These are phyloP conservation scores for Struthio camelus DNA, from an alignment of 2,113 vertebrate species.

Conservation along the genomic window DNA sequence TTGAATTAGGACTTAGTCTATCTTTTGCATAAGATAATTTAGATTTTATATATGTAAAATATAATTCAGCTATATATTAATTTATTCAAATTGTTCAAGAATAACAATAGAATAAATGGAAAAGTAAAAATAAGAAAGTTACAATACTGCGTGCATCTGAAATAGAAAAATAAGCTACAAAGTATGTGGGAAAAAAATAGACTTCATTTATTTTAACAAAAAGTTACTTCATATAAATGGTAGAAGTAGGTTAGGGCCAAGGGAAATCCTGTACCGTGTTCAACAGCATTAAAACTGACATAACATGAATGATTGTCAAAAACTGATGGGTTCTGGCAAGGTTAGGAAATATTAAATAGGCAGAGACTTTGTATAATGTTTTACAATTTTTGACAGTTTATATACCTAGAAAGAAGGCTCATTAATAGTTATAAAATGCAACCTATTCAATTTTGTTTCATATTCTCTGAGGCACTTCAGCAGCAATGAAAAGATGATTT, in stretches of 20 bases:
- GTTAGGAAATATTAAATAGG: slow-evolving; percentile 38
- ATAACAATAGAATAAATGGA: neutral
- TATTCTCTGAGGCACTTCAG: slow-evolving; percentile 24
- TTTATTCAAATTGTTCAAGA: neutral
- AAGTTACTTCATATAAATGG: slow-evolving; percentile 22
- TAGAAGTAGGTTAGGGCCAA: slow-evolving; percentile 16
- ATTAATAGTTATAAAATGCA: slow-evolving; percentile 35
- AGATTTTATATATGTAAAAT: neutral
- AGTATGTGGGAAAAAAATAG: neutral
- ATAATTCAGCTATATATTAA: neutral
- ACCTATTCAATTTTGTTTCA: slow-evolving; percentile 33
- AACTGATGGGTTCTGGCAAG: slow-evolving; percentile 7
- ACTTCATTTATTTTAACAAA: neutral
- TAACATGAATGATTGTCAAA: slow-evolving; percentile 47
- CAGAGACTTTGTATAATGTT: slow-evolving; percentile 7
- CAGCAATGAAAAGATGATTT: slow-evolving; percentile 52
- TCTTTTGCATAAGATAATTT: neutral
- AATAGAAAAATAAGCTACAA: neutral
- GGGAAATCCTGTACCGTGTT: slow-evolving; percentile 16
- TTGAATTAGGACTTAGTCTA: neutral
- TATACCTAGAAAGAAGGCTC: slow-evolving; percentile 13
- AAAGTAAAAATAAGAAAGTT: neutral
- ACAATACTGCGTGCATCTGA: neutral
- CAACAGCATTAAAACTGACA: slow-evolving; percentile 45
- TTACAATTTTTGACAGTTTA: slow-evolving; percentile 45